Evolutionary conservation across 2,113 vertebrate genomes (phyloP), one percentile per base, ranked within the genome.

Genomic region (Morone saxatilis): DNA sequence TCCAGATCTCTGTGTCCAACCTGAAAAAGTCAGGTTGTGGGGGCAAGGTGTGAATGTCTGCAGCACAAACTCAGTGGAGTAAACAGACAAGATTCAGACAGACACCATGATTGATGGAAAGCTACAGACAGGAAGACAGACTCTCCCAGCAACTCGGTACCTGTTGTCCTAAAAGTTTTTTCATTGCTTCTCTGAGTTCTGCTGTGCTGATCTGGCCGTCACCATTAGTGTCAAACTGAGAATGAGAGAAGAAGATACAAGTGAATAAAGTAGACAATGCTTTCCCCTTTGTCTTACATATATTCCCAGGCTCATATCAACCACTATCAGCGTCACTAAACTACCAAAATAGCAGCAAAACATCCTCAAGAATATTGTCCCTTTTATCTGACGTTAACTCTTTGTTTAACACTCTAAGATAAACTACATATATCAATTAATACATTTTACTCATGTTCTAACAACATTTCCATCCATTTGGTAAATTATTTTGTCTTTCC

Each of bases 181-280:
- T 99, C 98, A 99, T 99, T 61, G 98, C 98, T 86, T 99, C 98
- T 86, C 98, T 93, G 2, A 99, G 94, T 89, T 99, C 98, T 17
- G 96, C 96, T 62, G 97, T 98, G 89, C 98, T 99, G 89, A 99
- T 99, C 90, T 98, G 96, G 5, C 98, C 98, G 2, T 99, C 98
- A 8, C 98, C 98, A 0, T 99, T 99, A 36, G 98, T 97, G 87
- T 99, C 98, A 87, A 99, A 99, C 98, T 99, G 87, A 78, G 89
- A 79, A 45, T 36, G 22, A 54, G 38, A 71, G 9, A 71, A 59
- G 65, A 66, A 62, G 16, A 78, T 19, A 76, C 1, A 72, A 51
- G 66, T 3, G 1, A 20, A 48, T 6, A 51, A 38, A 9, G 41
- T 6, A 72, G 36, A 51, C 7, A 76, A 17, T 41, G 6, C 6